Base-by-base conservation (phyloP, 2,113 vertebrate genomes). In the Chionodraco myersi region DNA sequence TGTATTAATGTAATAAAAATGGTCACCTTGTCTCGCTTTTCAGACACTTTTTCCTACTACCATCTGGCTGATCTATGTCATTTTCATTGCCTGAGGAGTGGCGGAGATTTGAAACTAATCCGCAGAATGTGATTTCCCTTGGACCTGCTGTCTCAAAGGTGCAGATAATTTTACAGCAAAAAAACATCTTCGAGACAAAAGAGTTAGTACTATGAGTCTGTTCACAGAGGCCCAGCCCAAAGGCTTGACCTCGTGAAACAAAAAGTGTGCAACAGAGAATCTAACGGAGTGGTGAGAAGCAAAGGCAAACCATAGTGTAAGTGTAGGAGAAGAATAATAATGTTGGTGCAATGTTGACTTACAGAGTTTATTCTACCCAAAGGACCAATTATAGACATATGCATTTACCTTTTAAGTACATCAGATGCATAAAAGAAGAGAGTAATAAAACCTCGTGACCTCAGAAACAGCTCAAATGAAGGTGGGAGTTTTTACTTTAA, bases 51-150 rank as follows among this genome's bases (percentile, higher is more conserved):
- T 83, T 62, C 7, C 72, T 62, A 64, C 53, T 70, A 73, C 80
- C 71, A 76, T 77, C 71, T 83, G 65, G 73, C 56, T 79, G 75
- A 85, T 79, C 84, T 83, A 57, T 85, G 83, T 85, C 68, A 80
- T 84, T 85, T 84, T 67, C 84, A 83, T 81, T 61, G 79, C 86
- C 85, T 0, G 64, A 77, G 68, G 88, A 72, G 30, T 36, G 41
- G 54, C 51, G 47, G 72, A 78, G 76, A 84, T 84, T 85, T 80
- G 63, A 88, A 88, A 85, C 78, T 71, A 86, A 84, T 89, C 80
- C 61, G 70, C 70, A 75, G 56, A 82, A 85, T 70, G 61, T 89
- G 85, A 92, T 92, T 92, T 91, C 87, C 87, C 86, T 64, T 76
- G 85, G 88, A 80, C 52, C 66, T 69, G 53, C 65, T 75, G n/a